Conservation (phyloP, 2,113 vertebrate species). For the Eira barbara region DNA sequence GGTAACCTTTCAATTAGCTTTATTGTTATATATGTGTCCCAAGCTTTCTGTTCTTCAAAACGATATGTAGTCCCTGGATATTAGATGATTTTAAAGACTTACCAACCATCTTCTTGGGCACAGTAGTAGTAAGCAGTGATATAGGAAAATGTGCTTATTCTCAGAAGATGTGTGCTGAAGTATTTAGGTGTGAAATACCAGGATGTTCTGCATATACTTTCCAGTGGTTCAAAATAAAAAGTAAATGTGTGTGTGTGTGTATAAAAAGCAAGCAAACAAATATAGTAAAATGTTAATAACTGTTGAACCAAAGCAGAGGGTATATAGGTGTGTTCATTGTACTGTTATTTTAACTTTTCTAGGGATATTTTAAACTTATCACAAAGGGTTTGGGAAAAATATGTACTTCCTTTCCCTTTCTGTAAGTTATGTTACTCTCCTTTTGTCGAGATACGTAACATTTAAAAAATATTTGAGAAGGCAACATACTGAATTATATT, state of each 20-base stretch:
- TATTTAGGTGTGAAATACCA: not conserved
- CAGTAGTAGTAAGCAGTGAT: not conserved
- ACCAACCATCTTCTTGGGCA: not conserved
- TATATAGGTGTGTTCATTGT: not conserved
- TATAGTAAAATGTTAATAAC: not conserved
- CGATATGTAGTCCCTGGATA: too few relatives aligned
- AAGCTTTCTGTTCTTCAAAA: not conserved
- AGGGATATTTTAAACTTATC: not conserved
- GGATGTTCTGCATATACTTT: not conserved
- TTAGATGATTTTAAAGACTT: not conserved
- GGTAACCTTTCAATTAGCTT: not conserved
- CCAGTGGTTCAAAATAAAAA: not conserved
- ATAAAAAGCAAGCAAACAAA: not conserved
- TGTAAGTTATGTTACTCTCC: not conserved
- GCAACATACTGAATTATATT: not conserved
- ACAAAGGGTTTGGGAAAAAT: not conserved
- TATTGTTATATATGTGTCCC: not conserved
- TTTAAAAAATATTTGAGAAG: slow-evolving; percentile 6
- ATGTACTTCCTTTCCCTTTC: not conserved
- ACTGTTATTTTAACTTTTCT: not conserved
- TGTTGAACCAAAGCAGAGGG: not conserved
- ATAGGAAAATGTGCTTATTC: not conserved
- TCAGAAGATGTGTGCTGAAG: not conserved
- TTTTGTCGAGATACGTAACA: not conserved
- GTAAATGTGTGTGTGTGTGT: not conserved